A percentile compares a stretch with the other conserved stretches of the same genome.
phyloP scores from a whole-genome alignment of 2,797 vertebrate genomes.

The Momotus momota region DNA sequence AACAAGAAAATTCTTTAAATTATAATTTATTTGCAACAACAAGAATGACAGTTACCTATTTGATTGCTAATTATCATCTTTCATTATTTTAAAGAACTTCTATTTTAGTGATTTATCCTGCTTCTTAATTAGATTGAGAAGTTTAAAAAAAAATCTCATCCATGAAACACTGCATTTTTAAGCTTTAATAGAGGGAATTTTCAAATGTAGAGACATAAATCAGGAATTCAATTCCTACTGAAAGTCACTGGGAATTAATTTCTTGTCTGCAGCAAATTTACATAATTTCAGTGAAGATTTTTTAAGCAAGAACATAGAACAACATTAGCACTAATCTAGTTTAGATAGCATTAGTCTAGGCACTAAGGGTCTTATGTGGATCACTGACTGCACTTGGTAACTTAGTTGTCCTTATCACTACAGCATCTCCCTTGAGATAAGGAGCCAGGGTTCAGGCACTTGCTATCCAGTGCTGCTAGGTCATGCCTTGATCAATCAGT shows the following conservation, averaged over 20 bases:
- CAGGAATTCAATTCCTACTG: not conserved
- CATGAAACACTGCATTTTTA: not conserved
- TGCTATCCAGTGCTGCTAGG: not conserved
- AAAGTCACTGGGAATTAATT: not conserved
- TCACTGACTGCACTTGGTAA: not conserved
- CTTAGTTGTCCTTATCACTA: not conserved
- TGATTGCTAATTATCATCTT: not conserved
- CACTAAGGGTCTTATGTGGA: not conserved
- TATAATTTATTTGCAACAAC: not conserved
- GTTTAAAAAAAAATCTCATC: not conserved
- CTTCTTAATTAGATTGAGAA: not conserved
- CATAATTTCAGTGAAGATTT: not conserved
- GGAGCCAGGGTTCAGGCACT: not conserved
- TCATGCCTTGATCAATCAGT: not conserved
- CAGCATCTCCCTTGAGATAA: not conserved
- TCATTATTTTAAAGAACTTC: not conserved
- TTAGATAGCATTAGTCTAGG: not conserved
- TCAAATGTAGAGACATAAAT: not conserved
- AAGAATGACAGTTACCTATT: not conserved
- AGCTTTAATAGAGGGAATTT: not conserved
- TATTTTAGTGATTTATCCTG: not conserved
- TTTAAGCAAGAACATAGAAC: not conserved
- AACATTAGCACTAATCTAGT: not conserved
- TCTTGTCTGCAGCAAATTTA: not conserved
- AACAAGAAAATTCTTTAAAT: not conserved